A percentile compares a stretch with the other conserved stretches of the same genome.
phyloP scores from a whole-genome alignment of 1,140 invertebrate species.

The Mactra quadrangularis region DNA sequence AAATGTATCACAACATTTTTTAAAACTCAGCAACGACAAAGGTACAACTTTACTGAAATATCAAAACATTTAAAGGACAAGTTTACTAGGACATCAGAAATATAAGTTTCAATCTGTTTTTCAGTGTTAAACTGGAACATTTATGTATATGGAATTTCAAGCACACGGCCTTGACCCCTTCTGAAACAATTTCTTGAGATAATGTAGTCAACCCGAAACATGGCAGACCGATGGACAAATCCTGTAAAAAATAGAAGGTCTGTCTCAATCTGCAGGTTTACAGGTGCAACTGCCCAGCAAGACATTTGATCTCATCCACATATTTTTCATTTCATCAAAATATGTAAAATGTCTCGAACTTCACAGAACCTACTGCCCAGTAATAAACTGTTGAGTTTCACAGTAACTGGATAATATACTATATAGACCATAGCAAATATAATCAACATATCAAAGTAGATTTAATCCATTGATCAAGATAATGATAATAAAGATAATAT shows the following conservation, averaged over 20 bases:
- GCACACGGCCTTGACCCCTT: background rate
- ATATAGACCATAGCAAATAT: background rate
- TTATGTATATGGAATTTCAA: background rate
- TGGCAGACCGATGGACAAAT: too few species aligned
- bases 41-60: conserved; percentile 39
- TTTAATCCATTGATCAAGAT: background rate
- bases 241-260: too few species aligned
- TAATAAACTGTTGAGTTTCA: too few species aligned
- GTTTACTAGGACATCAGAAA: background rate
- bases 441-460: background rate
- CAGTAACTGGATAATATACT: too few species aligned
- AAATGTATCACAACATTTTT: conserved; percentile 32
- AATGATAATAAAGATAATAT: background rate
- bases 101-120: background rate
- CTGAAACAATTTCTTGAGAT: background rate
- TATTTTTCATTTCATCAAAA: too few species aligned
- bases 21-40: conserved; percentile 48
- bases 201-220: background rate
- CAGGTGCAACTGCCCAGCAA: too few species aligned
- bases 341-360: too few species aligned
- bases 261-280: too few species aligned
- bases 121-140: background rate
- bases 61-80: background rate
- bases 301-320: too few species aligned
- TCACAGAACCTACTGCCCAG: too few species aligned